These are phyloP conservation scores for Atta colombica DNA, from an alignment of 1,140 invertebrate genomes.

Conservation along the genomic window DNA sequence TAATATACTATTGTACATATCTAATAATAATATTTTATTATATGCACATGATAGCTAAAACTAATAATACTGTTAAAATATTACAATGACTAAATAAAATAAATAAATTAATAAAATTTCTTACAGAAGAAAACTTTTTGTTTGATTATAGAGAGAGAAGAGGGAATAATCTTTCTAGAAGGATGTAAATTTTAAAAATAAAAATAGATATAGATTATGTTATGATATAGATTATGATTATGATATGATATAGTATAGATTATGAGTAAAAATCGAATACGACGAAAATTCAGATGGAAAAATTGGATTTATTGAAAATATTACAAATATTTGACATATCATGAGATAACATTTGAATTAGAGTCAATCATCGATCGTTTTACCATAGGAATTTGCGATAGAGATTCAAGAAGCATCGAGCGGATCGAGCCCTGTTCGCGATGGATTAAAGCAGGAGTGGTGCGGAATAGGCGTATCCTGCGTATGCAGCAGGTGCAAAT, in stretches of 20 bases:
- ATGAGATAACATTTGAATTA: neutral
- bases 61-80: neutral
- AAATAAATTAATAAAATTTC: neutral
- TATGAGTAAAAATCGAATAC: neutral
- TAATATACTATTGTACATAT: no score
- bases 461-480: slow-evolving; percentile 52
- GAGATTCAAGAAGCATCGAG: neutral
- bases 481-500: slow-evolving; percentile 62
- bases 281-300: neutral
- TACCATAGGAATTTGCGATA: neutral
- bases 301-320: slow-evolving; percentile 31
- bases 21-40: slow-evolving; percentile 18
- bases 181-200: neutral
- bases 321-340: slow-evolving; percentile 32
- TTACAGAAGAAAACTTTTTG: neutral
- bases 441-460: slow-evolving; percentile 11
- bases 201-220: neutral
- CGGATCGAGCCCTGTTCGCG: neutral
- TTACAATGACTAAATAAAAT: neutral
- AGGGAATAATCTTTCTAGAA: neutral
- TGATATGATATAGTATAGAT: neutral
- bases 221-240: no score
- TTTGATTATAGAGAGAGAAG: neutral
- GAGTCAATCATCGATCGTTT: neutral
- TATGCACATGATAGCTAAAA: neutral